These are phyloP conservation scores for Lasiurus borealis DNA, from an alignment of 2,113 vertebrate genomes.

Conservation along the genomic window DNA sequence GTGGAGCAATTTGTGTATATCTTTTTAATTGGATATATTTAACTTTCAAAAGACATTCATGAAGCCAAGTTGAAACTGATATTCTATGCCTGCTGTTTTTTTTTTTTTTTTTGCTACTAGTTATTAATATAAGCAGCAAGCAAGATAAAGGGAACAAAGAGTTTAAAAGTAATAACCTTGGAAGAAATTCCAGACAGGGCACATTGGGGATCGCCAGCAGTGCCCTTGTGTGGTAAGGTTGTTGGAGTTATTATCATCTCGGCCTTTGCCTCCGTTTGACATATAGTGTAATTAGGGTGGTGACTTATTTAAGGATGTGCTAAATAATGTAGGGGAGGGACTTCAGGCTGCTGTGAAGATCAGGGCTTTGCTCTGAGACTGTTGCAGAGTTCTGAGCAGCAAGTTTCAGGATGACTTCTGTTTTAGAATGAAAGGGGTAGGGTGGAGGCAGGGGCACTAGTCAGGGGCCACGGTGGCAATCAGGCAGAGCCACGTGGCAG, in stretches of 20 bases:
- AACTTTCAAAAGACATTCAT: slow-evolving; percentile 25
- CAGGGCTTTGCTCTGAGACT: not conserved
- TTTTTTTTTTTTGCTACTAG: not conserved
- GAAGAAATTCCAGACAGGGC: not conserved
- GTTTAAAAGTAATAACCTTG: slow-evolving; percentile 36
- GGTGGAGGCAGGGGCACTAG: not conserved
- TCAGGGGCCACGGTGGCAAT: too few species aligned
- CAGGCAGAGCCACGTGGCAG: not conserved
- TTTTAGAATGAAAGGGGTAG: not conserved
- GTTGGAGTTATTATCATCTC: not conserved
- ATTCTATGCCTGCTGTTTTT: slow-evolving; percentile 12
- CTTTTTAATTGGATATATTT: slow-evolving; percentile 7
- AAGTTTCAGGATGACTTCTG: not conserved
- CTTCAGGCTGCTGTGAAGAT: not conserved
- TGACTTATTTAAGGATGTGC: not conserved
- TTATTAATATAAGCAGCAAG: not conserved
- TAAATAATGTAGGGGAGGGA: not conserved
- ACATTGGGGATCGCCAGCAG: not conserved
- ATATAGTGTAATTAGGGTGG: not conserved
- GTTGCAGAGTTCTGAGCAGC: not conserved
- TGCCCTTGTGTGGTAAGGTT: not conserved
- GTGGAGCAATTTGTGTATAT: not conserved
- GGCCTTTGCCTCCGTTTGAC: slow-evolving; percentile 3
- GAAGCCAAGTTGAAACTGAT: not conserved
- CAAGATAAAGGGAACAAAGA: slow-evolving; percentile 15